phyloP scores from a whole-genome alignment of 2,113 vertebrate genomes.

The Procapra przewalskii region DNA sequence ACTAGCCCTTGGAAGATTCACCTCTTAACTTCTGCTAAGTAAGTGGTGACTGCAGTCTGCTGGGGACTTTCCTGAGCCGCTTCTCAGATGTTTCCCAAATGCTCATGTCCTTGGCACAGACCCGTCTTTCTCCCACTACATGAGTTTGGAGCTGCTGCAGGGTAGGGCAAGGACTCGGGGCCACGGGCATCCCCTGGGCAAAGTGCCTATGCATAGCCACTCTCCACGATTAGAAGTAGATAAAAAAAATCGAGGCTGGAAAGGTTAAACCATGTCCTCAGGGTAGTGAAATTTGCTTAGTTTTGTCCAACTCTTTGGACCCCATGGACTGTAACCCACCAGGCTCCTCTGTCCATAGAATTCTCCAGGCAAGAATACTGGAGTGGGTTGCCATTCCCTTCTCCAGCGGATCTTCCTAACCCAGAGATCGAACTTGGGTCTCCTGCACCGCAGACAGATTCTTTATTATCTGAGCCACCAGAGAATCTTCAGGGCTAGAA shows the following conservation, averaged over 20 bases:
- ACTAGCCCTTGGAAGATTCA: not conserved
- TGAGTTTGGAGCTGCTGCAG: not conserved
- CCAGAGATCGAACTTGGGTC: not conserved
- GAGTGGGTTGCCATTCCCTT: not conserved
- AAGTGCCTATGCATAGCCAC: fast-evolving
- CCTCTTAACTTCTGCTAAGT: not conserved
- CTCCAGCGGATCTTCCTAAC: not conserved
- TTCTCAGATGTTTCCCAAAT: not conserved
- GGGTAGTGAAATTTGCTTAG: not conserved
- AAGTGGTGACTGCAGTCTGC: not conserved
- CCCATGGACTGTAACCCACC: not conserved
- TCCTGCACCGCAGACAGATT: not conserved
- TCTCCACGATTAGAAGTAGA: not conserved
- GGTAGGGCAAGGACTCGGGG: not conserved
- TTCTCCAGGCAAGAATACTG: not conserved
- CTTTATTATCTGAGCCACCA: not conserved
- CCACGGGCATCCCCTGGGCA: fast-evolving
- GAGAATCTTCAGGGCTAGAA: not conserved
- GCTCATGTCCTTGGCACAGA: not conserved
- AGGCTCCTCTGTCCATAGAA: not conserved
- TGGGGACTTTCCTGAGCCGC: not conserved
- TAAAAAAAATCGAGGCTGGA: not conserved
- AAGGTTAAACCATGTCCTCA: too few relatives aligned
- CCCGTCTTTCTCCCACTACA: fast-evolving
- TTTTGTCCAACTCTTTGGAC: not conserved